phyloP scores from a whole-genome alignment of 2,888 invertebrate genomes.

The Acheta domesticus region DNA sequence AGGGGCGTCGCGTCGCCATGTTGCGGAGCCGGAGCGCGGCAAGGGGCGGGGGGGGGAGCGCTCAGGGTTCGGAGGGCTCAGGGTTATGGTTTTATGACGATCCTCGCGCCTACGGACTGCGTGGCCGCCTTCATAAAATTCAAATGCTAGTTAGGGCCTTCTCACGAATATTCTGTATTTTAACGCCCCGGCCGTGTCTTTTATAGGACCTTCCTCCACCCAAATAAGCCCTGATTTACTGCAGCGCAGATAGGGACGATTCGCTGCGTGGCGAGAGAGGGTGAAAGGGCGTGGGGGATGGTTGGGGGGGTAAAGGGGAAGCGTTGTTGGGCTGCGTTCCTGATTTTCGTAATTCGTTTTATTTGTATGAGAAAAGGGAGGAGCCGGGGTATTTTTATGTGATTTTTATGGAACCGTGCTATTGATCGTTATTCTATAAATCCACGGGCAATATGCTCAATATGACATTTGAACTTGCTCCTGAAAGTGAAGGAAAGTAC shows the following conservation, averaged over 20 bases:
- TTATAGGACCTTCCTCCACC: neutral
- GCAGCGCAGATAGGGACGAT: conserved; percentile 7
- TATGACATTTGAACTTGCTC: neutral
- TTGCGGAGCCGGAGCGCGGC: too few relatives aligned
- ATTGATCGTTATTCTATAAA: conserved; percentile 7
- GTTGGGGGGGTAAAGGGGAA: neutral
- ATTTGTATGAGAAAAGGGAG: neutral
- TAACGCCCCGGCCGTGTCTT: neutral
- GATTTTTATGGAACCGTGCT: neutral
- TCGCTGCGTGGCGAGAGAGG: neutral
- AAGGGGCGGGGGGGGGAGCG: too few relatives aligned
- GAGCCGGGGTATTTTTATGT: too few relatives aligned
- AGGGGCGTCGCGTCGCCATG: too few relatives aligned
- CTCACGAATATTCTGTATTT: conserved; percentile 18
- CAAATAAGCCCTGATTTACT: conserved; percentile 18
- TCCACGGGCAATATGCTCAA: neutral
- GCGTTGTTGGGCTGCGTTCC: neutral
- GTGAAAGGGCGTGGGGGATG: neutral
- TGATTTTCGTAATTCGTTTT: neutral
- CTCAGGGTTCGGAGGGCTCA: neutral
- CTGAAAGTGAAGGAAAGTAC: neutral
- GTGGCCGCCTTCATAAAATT: neutral
- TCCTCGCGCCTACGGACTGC: neutral
- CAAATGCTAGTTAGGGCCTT: neutral
- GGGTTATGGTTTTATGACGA: conserved; percentile 8